These are phyloP conservation scores for Grus americana DNA, from an alignment of 2,113 vertebrate species.

Conservation along the genomic window DNA sequence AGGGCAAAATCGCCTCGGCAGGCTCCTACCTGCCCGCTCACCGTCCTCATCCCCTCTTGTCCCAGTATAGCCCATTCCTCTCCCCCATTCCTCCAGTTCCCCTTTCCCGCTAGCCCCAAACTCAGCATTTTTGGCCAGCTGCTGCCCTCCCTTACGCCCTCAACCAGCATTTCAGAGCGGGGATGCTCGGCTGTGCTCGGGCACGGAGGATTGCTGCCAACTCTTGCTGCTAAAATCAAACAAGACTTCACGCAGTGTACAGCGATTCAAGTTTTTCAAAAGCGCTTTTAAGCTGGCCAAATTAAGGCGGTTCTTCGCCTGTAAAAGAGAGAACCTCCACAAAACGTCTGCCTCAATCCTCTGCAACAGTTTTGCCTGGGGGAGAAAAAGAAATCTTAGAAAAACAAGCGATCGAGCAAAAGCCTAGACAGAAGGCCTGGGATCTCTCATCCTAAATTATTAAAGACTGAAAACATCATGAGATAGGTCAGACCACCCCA, in stretches of 20 bases:
- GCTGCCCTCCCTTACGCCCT: not conserved
- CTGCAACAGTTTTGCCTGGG: not conserved
- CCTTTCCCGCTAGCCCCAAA: not conserved
- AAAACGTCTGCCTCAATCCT: not conserved
- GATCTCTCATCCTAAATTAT: not conserved
- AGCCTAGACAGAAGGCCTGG: not conserved
- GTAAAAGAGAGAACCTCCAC: not conserved
- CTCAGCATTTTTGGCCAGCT: not conserved
- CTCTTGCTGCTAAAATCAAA: not conserved
- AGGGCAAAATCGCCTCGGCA: not conserved
- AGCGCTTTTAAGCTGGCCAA: not conserved
- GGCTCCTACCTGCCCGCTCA: not conserved
- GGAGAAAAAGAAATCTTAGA: not conserved
- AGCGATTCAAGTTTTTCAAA: not conserved
- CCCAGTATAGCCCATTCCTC: not conserved
- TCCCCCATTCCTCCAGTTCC: not conserved
- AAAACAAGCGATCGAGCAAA: conserved; percentile 5
- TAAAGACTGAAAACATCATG: conserved; percentile 1
- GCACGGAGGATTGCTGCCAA: not conserved
- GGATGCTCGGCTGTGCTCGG: not conserved
- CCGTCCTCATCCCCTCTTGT: not conserved
- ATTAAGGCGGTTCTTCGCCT: not conserved
- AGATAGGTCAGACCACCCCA: not conserved
- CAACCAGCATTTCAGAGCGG: fast-evolving
- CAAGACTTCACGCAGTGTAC: not conserved